Percentiles rank a stretch among this genome's conserved stretches.
Evolutionary conservation across 2,888 invertebrate genomes (phyloP).

Genomic region (Rhodophaea formosa): DNA sequence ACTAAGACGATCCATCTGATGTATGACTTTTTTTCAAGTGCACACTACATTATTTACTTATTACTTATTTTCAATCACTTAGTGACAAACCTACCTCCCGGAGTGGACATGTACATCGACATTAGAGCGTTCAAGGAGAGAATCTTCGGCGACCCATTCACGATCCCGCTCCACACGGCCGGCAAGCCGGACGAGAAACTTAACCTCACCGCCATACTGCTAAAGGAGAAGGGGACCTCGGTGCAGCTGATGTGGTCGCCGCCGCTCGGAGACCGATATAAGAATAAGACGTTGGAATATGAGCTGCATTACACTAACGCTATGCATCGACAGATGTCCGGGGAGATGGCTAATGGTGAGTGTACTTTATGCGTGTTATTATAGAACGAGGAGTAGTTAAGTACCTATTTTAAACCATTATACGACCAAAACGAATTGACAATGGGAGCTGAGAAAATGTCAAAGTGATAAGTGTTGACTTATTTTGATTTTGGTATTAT

Average conservation of each 20-base stretch:
- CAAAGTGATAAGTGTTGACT: no score
- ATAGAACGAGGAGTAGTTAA: no score
- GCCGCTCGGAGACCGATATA: conserved; percentile 79
- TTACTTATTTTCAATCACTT: no score
- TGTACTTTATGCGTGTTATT: conserved; percentile 20
- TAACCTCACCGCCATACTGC: conserved; percentile 69
- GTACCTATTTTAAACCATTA: no score
- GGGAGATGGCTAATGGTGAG: conserved; percentile 81
- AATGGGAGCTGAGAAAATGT: no score
- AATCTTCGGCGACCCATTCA: conserved; percentile 77
- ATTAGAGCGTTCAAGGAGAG: conserved; percentile 83
- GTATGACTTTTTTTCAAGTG: no score
- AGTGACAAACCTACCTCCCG: conserved; percentile 81
- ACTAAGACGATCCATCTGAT: no score
- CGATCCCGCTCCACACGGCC: conserved; percentile 66
- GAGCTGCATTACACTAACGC: conserved; percentile 86
- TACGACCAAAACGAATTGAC: no score
- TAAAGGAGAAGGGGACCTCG: conserved; percentile 80
- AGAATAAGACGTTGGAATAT: conserved; percentile 74
- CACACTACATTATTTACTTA: no score
- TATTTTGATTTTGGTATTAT: no score
- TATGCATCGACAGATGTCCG: conserved; percentile 45
- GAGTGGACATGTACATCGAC: conserved; percentile 75
- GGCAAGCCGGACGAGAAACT: conserved; percentile 78
- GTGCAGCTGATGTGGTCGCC: conserved; percentile 85